Percentiles rank a stretch among this genome's conserved stretches.
phyloP scores from a whole-genome alignment of 2,888 invertebrate genomes.

The Cordylochernes scorpioides region DNA sequence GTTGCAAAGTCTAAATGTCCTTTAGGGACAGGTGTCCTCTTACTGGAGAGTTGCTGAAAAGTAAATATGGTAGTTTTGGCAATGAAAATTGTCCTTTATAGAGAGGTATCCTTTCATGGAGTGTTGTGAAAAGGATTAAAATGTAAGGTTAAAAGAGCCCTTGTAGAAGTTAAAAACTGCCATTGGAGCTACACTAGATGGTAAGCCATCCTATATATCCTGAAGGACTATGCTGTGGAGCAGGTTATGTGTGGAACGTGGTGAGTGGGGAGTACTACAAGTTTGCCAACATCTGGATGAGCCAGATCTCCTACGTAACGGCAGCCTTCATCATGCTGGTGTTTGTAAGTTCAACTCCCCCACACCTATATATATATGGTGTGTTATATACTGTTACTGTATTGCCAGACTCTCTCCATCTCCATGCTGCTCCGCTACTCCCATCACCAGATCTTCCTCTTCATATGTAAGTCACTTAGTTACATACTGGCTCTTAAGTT shows the following conservation, averaged over 20 bases:
- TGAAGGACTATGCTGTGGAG: slow-evolving; percentile 2
- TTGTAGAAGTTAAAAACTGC: background rate
- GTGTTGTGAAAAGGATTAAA: too few relatives aligned
- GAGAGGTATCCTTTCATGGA: too few relatives aligned
- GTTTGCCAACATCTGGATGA: slow-evolving; percentile 90
- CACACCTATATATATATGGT: too few relatives aligned
- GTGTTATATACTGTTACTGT: too few relatives aligned
- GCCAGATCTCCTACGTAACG: slow-evolving; percentile 72
- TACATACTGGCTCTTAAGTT: too few relatives aligned
- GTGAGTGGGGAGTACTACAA: slow-evolving; percentile 94
- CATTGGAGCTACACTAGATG: background rate
- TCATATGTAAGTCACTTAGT: slow-evolving; percentile 91
- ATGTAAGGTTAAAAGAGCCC: background rate
- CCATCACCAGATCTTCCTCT: slow-evolving; percentile 97
- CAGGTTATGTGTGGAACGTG: slow-evolving; percentile 46
- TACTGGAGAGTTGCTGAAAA: too few relatives aligned
- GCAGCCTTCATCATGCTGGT: slow-evolving; percentile 92
- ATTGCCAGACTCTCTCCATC: slow-evolving; percentile 94
- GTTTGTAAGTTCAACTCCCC: slow-evolving; percentile 98
- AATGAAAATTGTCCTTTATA: too few relatives aligned
- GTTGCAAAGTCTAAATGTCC: too few relatives aligned
- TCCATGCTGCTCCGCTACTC: slow-evolving; percentile 93
- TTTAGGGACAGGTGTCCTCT: too few relatives aligned
- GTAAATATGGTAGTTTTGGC: too few relatives aligned
- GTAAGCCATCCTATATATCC: background rate